These are phyloP conservation scores for Drosophila melanosoma DNA, from an alignment of 2,888 invertebrate species.

Conservation along the genomic window DNA sequence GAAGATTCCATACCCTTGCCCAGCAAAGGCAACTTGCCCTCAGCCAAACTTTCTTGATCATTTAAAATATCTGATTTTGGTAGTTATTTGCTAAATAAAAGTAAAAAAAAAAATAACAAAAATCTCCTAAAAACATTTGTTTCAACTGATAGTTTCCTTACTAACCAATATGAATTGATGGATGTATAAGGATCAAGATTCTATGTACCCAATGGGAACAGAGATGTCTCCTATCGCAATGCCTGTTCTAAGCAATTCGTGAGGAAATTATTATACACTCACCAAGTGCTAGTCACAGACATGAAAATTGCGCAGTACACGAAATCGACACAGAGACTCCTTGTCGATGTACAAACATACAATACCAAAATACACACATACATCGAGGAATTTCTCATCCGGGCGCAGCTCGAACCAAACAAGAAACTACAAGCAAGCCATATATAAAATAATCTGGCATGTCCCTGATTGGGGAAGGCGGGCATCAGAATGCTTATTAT, in stretches of 20 bases:
- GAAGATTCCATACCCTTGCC: background rate
- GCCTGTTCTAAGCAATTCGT: background rate
- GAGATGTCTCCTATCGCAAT: background rate
- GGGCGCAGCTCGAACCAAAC: slow-evolving; percentile 23
- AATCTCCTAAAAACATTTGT: background rate
- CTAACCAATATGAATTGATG: background rate
- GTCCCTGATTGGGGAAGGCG: slow-evolving; percentile 29
- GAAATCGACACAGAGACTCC: slow-evolving; percentile 41
- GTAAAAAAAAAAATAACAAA: background rate
- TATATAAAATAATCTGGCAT: slow-evolving; percentile 62
- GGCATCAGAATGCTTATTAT: slow-evolving; percentile 29
- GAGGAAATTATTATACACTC: background rate
- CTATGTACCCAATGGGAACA: background rate
- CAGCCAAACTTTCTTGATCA: background rate
- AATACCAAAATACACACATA: background rate
- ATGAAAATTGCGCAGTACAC: slow-evolving; percentile 56
- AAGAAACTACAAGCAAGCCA: slow-evolving; percentile 57
- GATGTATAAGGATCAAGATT: background rate
- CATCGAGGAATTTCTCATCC: slow-evolving; percentile 2
- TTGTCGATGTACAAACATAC: slow-evolving; percentile 17
- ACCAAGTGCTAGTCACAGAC: slow-evolving; percentile 40
- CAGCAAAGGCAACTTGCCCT: background rate
- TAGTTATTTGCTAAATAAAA: background rate
- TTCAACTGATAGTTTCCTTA: background rate
- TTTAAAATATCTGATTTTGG: background rate